phyloP scores from a whole-genome alignment of 2,888 invertebrate genomes.

The Hecatera dysodea region DNA sequence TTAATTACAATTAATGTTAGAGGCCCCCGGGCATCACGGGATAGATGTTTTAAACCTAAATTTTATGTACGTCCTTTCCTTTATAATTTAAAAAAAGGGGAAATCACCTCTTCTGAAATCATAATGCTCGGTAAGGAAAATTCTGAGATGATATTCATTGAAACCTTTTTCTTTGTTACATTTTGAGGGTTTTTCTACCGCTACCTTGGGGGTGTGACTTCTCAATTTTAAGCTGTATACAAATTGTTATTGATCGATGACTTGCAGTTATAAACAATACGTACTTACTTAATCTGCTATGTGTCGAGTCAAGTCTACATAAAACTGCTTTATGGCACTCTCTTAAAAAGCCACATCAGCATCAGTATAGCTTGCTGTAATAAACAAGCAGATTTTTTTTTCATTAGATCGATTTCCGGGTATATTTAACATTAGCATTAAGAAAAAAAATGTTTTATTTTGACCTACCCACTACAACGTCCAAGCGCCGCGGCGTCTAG shows the following conservation, averaged over 20 bases:
- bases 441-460: too few relatives aligned
- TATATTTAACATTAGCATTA: too few relatives aligned
- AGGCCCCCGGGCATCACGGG: constrained; percentile 61
- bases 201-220: constrained; percentile 59
- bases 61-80: constrained; percentile 65
- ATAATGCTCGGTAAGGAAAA: constrained; percentile 65
- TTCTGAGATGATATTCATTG: constrained; percentile 70
- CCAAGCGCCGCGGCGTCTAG: too few relatives aligned
- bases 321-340: not conserved
- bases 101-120: constrained; percentile 66
- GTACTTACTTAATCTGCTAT: constrained; percentile 11
- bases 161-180: constrained; percentile 70
- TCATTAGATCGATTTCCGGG: not conserved
- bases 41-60: constrained; percentile 69
- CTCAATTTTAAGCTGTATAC: constrained; percentile 44
- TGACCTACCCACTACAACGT: too few relatives aligned
- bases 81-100: constrained; percentile 68
- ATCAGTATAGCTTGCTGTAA: not conserved
- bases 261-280: constrained; percentile 49
- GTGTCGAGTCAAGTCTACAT: not conserved
- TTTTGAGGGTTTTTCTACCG: constrained; percentile 62
- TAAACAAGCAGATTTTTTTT: not conserved
- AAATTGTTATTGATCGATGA: constrained; percentile 56
- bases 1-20: constrained; percentile 69
- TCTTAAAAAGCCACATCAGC: not conserved